Conservation (phyloP, 2,797 vertebrate species). For the Lophotriccus pileatus region DNA sequence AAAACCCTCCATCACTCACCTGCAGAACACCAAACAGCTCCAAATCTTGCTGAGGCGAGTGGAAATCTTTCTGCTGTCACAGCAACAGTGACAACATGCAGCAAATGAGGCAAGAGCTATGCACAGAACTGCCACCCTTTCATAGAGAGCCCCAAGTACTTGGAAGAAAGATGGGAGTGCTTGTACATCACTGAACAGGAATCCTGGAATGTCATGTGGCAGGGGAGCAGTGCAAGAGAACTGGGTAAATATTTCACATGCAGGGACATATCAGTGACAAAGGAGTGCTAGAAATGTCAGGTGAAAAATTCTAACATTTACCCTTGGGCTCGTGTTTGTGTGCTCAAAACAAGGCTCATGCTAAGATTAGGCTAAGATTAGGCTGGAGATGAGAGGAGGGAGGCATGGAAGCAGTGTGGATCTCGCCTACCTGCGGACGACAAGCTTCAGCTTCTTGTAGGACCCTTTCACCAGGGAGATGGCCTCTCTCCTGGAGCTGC, state of each 20-base stretch:
- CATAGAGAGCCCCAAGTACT: not conserved
- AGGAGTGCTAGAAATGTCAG: not conserved
- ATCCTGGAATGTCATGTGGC: not conserved
- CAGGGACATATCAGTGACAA: not conserved
- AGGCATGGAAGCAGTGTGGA: not conserved
- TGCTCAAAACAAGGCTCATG: not conserved
- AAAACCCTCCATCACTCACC: not conserved
- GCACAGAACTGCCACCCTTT: not conserved
- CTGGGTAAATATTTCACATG: not conserved
- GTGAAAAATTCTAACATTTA: not conserved
- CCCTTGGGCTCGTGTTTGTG: not conserved
- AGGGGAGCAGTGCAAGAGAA: not conserved
- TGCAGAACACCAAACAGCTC: not conserved
- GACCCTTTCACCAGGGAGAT: slow-evolving; percentile 91
- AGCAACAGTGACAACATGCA: not conserved
- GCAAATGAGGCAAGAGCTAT: not conserved
- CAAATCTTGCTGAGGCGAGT: not conserved
- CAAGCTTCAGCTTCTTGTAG: slow-evolving; percentile 85
- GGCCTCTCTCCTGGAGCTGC: slow-evolving; percentile 87
- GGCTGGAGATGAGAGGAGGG: not conserved
- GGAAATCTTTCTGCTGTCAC: not conserved
- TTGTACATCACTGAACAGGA: not conserved
- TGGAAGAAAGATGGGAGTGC: not conserved
- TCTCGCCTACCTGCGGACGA: slow-evolving; percentile 84
- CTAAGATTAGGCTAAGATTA: not conserved